Evolutionary conservation across 2,113 vertebrate species (phyloP).

Genomic region (Zapus hudsonius): DNA sequence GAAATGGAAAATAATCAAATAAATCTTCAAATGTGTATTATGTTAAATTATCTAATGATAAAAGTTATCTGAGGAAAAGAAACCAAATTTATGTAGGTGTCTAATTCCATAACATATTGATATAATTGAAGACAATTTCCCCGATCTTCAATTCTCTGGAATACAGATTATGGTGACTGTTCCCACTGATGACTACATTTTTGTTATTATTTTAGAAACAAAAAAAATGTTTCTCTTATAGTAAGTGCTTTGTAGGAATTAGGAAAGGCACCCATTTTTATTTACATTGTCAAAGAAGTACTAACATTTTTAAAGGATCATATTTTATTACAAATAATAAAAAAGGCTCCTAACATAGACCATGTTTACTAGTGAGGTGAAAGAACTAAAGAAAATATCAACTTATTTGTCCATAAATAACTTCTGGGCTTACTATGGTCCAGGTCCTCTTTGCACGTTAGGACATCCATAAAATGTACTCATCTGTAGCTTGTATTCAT

Average conservation of each 20-base stretch:
- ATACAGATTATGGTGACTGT: neutral
- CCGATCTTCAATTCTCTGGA: neutral
- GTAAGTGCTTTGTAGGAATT: neutral
- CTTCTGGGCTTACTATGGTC: rapidly evolving
- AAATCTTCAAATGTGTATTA: neutral
- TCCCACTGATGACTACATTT: neutral
- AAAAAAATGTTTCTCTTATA: no score
- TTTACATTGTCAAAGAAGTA: neutral
- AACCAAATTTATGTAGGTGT: neutral
- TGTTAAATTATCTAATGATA: neutral
- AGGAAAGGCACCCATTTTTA: neutral
- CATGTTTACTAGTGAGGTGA: neutral
- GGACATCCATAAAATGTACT: neutral
- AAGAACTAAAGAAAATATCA: neutral
- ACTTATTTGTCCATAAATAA: neutral
- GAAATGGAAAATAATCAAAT: neutral
- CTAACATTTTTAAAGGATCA: neutral
- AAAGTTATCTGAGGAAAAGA: no score
- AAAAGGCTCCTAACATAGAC: neutral
- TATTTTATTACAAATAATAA: neutral
- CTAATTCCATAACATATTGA: neutral
- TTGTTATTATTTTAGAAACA: no score
- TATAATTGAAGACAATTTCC: neutral
- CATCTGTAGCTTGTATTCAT: neutral
- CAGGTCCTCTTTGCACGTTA: neutral